Evolutionary conservation across 2,888 invertebrate genomes (phyloP), one percentile per base, ranked within the genome.

Genomic region (Micropterix aruncella): DNA sequence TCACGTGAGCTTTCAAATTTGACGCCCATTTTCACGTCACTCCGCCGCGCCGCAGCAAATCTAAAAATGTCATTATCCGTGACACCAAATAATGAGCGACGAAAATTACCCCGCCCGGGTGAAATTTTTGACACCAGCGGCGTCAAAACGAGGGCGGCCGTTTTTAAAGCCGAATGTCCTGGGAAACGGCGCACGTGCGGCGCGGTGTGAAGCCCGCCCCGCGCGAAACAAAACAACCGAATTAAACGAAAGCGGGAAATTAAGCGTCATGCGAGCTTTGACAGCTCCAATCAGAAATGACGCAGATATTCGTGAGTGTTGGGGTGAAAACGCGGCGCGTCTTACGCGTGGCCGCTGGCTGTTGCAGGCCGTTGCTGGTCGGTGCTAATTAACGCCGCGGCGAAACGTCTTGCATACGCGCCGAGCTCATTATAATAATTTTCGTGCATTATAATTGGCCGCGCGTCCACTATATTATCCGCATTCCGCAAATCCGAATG

Each of bases 361-460:
- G n/a, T n/a, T n/a, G n/a, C n/a, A n/a, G n/a, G n/a, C n/a, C n/a
- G n/a, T n/a, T n/a, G n/a, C n/a, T n/a, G n/a, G n/a, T n/a, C n/a
- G n/a, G n/a, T n/a, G n/a, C n/a, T n/a, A n/a, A n/a, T n/a, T n/a
- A n/a, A n/a, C n/a, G n/a, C n/a, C n/a, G n/a, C 9, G 15, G 37
- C 15, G 37, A 36, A 16, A 16, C 37, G 40, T 16, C 27, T 19
- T 12, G 12, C 39, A 16, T 16, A 36, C 37, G 27, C 19, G 14
- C 43, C 27, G 37, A 37, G 41, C 45, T 49, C 49, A 49, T 49
- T 47, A 49, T 46, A 49, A 49, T 49, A 49, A 49, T 49, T 49
- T 48, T 47, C 49, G 44, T 49, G 45, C 44, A 43, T 43, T 43
- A 43, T 49, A 49, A 49, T 49, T 49, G 49, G 49, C 45, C 5